phyloP scores from a whole-genome alignment of 2,797 vertebrate genomes.

The Micrastur ruficollis region DNA sequence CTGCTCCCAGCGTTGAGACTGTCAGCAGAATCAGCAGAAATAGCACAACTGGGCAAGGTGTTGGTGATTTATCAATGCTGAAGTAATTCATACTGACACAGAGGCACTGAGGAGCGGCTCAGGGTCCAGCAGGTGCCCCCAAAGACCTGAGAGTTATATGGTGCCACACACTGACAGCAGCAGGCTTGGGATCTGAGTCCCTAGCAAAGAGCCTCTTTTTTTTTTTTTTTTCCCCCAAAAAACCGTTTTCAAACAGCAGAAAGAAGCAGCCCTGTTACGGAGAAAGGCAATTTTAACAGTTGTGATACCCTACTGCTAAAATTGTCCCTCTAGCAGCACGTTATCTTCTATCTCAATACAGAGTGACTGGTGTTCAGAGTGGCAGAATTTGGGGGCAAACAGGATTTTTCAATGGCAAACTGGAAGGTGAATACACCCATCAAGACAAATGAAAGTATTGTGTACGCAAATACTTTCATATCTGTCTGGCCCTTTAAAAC shows the following conservation, averaged over 20 bases:
- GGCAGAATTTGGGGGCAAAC: neutral
- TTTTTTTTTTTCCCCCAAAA: neutral
- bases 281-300: neutral
- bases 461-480: neutral
- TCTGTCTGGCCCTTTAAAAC: constrained; percentile 72
- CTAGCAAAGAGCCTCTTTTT: neutral
- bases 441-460: neutral
- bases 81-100: constrained; percentile 25
- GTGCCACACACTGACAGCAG: neutral
- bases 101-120: neutral
- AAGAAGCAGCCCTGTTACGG: neutral
- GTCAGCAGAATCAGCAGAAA: constrained; percentile 50
- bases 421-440: neutral
- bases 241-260: neutral
- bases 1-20: neutral
- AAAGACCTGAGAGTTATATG: neutral
- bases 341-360: neutral
- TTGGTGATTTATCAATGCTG: constrained; percentile 44
- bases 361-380: neutral
- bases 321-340: neutral
- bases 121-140: constrained; percentile 24
- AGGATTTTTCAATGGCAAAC: neutral
- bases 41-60: constrained; percentile 19
- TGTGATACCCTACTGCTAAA: neutral
- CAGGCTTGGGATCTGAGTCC: neutral